phyloP scores from a whole-genome alignment of 2,888 invertebrate species.

The Chaetoderma sp. region DNA sequence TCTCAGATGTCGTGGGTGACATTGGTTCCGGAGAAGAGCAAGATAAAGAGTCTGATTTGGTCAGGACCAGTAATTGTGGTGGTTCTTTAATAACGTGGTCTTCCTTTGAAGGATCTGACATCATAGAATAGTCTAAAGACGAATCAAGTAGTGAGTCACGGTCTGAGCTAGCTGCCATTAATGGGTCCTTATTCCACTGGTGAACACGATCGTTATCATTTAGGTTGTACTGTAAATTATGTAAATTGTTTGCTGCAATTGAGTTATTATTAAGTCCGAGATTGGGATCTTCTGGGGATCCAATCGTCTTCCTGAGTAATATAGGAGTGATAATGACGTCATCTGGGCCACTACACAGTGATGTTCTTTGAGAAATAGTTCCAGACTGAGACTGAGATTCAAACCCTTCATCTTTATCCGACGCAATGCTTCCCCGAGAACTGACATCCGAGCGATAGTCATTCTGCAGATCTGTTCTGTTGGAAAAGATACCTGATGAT shows the following conservation, averaged over 20 bases:
- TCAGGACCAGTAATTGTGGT: background rate
- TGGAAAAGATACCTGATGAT: background rate
- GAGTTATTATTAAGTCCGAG: background rate
- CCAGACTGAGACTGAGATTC: constrained; percentile 58
- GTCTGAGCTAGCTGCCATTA: constrained; percentile 38
- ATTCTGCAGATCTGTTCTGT: no score
- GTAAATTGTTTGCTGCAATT: background rate
- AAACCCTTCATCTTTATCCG: constrained; percentile 65
- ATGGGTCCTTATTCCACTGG: constrained; percentile 54
- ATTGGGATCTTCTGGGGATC: background rate
- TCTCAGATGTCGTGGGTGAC: no score
- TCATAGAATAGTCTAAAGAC: constrained; percentile 41
- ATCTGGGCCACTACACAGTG: constrained; percentile 64
- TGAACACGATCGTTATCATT: constrained; percentile 43
- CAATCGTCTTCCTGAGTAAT: background rate
- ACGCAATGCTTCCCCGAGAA: constrained; percentile 56
- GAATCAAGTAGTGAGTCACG: constrained; percentile 44
- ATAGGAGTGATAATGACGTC: constrained; percentile 46
- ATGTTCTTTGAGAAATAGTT: constrained; percentile 63
- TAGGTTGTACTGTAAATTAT: background rate
- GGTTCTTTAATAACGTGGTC: background rate
- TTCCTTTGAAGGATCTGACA: background rate
- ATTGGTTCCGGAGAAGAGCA: background rate
- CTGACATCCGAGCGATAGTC: constrained; percentile 43
- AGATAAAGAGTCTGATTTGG: background rate